Evolutionary conservation across 2,797 vertebrate genomes (phyloP).

Genomic region (Eulemur mongoz): DNA sequence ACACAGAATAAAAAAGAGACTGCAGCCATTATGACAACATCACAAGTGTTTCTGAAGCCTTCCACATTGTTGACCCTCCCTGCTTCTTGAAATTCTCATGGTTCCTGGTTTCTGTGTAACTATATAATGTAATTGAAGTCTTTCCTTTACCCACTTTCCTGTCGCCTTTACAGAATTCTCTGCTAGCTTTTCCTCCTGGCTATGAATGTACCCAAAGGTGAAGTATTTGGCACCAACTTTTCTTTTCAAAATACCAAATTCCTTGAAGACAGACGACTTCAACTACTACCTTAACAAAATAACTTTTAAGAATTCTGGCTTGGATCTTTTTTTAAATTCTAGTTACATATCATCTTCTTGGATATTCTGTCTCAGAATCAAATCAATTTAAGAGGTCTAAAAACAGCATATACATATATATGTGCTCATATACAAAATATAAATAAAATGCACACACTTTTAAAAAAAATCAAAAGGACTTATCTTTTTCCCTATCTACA

Average conservation of each 20-base stretch:
- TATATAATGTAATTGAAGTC: not conserved
- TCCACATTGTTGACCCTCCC: not conserved
- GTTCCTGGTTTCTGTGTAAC: not conserved
- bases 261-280: not conserved
- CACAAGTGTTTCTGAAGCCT: not conserved
- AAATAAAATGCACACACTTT: not conserved
- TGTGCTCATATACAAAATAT: not conserved
- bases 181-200: not conserved
- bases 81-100: not conserved
- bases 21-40: not conserved
- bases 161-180: conserved; percentile 1
- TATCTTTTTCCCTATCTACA: not conserved
- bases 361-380: not conserved
- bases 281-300: conserved; percentile 14
- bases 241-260: not conserved
- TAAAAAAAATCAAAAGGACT: not conserved
- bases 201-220: not conserved
- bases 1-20: not conserved
- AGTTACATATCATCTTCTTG: not conserved
- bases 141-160: not conserved
- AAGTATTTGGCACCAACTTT: not conserved
- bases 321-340: not conserved
- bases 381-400: conserved; percentile 8
- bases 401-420: not conserved
- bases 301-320: conserved; percentile 27